Evolutionary conservation across 2,888 invertebrate genomes (phyloP), one percentile per base, ranked within the genome.

Genomic region (Abrostola tripartita): DNA sequence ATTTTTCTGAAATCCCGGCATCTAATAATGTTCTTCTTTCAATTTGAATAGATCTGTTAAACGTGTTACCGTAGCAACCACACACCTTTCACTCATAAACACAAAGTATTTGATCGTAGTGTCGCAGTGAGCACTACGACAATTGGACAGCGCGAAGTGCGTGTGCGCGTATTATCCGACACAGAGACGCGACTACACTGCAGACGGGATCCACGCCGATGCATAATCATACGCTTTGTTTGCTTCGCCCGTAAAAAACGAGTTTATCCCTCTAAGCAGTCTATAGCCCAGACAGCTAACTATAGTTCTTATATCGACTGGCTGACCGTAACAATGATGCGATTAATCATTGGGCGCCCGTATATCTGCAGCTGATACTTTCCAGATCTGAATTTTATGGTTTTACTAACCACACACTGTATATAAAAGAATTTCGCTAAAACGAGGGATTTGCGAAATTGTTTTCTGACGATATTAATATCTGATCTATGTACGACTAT

Each of bases 341-440:
- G 71, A 91, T 94, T 89, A 92, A 92, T 93, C 92, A 90, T 82
- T 85, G 65, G 71, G 71, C 79, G 77, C 88, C 81, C 92, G 90
- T 92, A 92, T 90, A 92, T 89, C 88, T 83, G 84, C 88, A 79
- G 65, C 81, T 90, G 92, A 92, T 80, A 85, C 76, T 86, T 83
- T 77, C 90, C 93, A 93, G 93, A 91, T 77, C 81, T 79, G 72
- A 83, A 79, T 89, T 92, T 91, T 92, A 91, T 86, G 84, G 85
- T 82, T 84, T 78, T 71, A 83, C 82, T 89, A 90, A 92, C 87
- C 88, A 84, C 84, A 78, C 79, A 74, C 82, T 81, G 76, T 74
- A 82, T 86, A 81, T 89, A 86, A 89, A 88, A 86, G 85, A 83
- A 85, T 86, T 87, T 87, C 75, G 88, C 85, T 85, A 88, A 87